Evolutionary conservation across 2,888 invertebrate species (phyloP).

Genomic region (Pyrrhia umbra): DNA sequence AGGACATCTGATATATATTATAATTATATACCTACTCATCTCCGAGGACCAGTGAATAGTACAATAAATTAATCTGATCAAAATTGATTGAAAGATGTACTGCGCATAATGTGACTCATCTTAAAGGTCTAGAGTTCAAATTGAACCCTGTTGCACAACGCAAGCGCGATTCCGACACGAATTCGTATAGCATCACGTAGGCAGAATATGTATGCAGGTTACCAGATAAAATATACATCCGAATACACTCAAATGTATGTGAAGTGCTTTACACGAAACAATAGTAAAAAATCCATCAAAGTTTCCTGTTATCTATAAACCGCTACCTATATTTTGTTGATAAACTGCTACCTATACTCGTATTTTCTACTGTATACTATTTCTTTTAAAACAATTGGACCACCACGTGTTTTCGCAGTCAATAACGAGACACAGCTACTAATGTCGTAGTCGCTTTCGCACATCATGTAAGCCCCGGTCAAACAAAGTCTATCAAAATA

Average conservation of each 20-base stretch:
- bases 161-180: conserved; percentile 20
- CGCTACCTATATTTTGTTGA: not conserved
- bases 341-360: not conserved
- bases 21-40: no score
- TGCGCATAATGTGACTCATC: conserved; percentile 33
- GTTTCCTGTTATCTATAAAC: not conserved
- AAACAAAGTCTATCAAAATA: not conserved
- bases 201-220: not conserved
- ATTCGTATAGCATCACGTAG: conserved; percentile 23
- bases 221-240: not conserved
- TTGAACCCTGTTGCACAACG: conserved; percentile 31
- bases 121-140: conserved; percentile 53
- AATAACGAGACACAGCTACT: no score
- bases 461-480: no score
- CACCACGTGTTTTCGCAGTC: no score
- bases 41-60: not conserved
- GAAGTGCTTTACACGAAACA: not conserved
- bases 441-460: no score
- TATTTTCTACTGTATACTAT: no score
- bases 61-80: not conserved
- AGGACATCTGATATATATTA: not conserved
- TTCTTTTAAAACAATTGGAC: no score
- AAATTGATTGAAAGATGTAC: conserved; percentile 16
- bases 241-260: not conserved
- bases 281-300: not conserved